Evolutionary conservation across 2,888 invertebrate genomes (phyloP), one percentile per base, ranked within the genome.

Genomic region (Xylocampa areola): DNA sequence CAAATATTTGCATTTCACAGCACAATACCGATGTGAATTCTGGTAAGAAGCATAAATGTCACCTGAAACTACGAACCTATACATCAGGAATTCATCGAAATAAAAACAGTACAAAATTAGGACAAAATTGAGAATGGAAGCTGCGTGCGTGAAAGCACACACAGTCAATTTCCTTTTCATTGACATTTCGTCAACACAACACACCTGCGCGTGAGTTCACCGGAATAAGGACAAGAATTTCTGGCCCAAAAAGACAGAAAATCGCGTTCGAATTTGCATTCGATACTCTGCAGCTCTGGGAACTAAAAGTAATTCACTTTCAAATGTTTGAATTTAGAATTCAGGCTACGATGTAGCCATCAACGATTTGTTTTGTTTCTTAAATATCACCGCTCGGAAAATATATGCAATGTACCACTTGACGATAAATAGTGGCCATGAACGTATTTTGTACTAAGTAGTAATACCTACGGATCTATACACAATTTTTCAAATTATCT

Each of bases 111-210:
- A 19, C 16, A 33, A 54, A 74, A 76, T 65, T 62, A 43, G 75
- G 69, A 45, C 76, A 45, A 69, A 64, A 76, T 83, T 82, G 71
- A 80, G 76, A 86, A 87, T 88, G 83, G 85, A 82, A 82, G 83
- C 84, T 85, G 85, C 81, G 86, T 85, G 68, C 84, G 86, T 80
- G 90, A 90, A 88, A 89, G 85, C 74, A 65, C 61, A 65, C 59
- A 72, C 73, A 66, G 55, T 64, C 67, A 61, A 60, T 63, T 65
- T 75, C 76, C n/a, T n/a, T 79, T 82, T 83, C 81, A 77, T 78
- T 79, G 81, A 80, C 79, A 86, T 83, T 85, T 86, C 76, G 79
- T 79, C 76, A 73, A 70, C 65, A 63, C 67, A 59, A 62, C 61
- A 63, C 78, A 76, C 79, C 76, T 73, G 54, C 79, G 70, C 67